Evolutionary conservation across 2,113 vertebrate species (phyloP).

Genomic region (Cryptoleucopteryx plumbea): DNA sequence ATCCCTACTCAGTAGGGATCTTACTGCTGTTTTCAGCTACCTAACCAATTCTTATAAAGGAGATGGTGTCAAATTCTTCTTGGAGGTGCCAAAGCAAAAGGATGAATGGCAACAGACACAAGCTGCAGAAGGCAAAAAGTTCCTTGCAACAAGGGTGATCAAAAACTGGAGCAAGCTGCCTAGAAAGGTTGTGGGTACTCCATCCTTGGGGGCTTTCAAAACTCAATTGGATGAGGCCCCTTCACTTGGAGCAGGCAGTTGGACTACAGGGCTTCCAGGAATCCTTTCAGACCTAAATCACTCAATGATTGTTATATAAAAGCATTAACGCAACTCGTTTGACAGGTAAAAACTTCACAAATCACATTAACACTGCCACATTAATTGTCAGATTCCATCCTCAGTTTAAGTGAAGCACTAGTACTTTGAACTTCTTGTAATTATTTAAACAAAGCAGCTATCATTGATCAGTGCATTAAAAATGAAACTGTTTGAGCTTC

Average conservation of each 20-base stretch:
- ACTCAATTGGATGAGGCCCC: not conserved
- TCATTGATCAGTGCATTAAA: not conserved
- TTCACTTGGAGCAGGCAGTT: not conserved
- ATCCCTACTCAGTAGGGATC: not conserved
- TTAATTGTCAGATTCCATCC: not conserved
- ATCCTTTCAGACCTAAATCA: not conserved
- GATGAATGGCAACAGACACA: not conserved
- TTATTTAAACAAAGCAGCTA: not conserved
- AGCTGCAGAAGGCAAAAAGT: not conserved
- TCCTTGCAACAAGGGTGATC: not conserved
- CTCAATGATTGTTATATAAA: not conserved
- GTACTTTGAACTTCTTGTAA: not conserved
- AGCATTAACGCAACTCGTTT: not conserved
- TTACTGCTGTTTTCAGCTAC: not conserved
- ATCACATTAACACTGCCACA: not conserved
- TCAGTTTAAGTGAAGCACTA: not conserved
- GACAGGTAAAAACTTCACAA: not conserved
- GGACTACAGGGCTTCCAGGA: not conserved
- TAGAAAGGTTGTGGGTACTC: not conserved
- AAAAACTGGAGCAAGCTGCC: not conserved
- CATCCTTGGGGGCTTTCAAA: not conserved
- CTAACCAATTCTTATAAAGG: not conserved
- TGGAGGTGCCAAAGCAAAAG: not conserved
- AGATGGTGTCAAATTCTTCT: not conserved
- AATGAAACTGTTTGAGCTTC: not conserved